Base-by-base conservation (phyloP, 2,888 invertebrate genomes). In the Hedychridium roseum region DNA sequence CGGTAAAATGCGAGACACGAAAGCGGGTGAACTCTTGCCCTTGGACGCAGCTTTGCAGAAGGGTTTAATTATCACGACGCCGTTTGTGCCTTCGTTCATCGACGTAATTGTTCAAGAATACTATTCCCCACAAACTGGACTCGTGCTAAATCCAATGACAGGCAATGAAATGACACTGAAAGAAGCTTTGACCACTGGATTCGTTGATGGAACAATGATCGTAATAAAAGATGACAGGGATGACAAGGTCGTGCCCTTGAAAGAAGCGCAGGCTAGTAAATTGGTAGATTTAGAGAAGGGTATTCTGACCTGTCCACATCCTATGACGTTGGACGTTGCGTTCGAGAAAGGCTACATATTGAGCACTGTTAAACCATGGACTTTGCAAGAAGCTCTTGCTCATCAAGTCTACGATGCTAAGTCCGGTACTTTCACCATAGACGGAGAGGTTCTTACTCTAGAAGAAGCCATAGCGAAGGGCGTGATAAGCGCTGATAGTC, bases 331-430 rank as follows among this genome's bases (percentile, higher is more conserved):
- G 28, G 89, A 91, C 75, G 86, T 90, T 63, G 94, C 93, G 2
- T 86, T 88, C 62, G 86, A 89, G 39, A 92, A 90, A 73, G 92
- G 93, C 4, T 91, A 90, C 71, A 82, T 94, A 30, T 79, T 93
- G 20, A 90, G 89, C 66, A 89, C 90, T 20, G 85, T 86, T 43
- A 88, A 90, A 68, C 92, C 93, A 0, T 87, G 90, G 85, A 89
- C 92, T 0, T 79, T 94, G 49, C 91, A 91, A 74, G 91, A 93
- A 81, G 90, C 91, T 9, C 80, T 94, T 43, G 88, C 91, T 17
- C 88, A 91, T 76, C 89, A 89, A 52, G 84, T 90, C 28, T 94
- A 92, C 73, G 87, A 92, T 70, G 84, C 88, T 2, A 84, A 85
- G 56, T 86, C 88, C 2, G 91, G 92, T 0, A 84, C 87, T 40